Conservation (phyloP, 2,113 vertebrate genomes). For the Laticauda laticaudata region DNA sequence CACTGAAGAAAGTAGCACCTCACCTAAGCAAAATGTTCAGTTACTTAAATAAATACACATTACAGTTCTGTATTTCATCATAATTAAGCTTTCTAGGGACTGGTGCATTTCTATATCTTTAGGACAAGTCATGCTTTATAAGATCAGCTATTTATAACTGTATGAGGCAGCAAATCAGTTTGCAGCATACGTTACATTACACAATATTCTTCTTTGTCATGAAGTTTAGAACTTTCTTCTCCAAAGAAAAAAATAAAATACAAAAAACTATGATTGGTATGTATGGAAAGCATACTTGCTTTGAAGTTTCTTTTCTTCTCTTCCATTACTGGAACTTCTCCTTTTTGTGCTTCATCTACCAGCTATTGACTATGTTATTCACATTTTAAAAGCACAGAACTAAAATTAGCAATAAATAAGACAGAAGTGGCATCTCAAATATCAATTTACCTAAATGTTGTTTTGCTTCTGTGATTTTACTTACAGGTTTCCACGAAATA, state of each 20-base stretch:
- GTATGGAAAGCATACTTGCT: too few relatives aligned
- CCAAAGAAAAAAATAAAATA: neutral
- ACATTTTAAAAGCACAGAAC: neutral
- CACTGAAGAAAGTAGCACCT: neutral
- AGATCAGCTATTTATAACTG: neutral
- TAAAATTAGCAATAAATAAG: neutral
- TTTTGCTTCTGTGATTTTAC: conserved; percentile 48
- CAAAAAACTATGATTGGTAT: neutral
- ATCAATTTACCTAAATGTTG: neutral
- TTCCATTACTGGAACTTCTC: neutral
- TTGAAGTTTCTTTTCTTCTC: neutral
- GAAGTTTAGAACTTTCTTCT: neutral
- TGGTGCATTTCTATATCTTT: neutral
- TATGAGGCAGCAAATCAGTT: neutral
- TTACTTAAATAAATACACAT: neutral
- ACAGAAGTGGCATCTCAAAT: too few relatives aligned
- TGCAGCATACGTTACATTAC: neutral
- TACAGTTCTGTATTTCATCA: neutral
- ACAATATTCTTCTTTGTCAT: neutral
- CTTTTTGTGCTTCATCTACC: neutral
- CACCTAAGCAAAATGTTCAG: neutral
- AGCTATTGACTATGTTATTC: neutral
- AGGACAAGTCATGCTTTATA: neutral
- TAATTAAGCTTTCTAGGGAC: neutral
- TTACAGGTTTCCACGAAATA: conserved; percentile 90